Base-by-base conservation (phyloP, 1,140 invertebrate species). In the Mya arenaria region DNA sequence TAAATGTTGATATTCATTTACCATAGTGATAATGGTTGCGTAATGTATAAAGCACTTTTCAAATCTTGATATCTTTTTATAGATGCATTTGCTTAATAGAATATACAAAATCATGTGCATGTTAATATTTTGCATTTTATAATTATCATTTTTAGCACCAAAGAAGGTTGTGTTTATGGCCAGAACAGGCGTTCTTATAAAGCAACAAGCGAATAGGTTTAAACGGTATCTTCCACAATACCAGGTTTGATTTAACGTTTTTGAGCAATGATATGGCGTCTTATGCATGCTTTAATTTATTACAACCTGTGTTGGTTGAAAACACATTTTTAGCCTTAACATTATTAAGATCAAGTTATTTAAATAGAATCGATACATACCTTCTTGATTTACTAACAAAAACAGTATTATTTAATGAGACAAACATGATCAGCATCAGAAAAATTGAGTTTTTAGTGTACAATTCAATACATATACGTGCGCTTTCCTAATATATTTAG, bases 131-230 rank as follows among this genome's bases (percentile, higher is more conserved):
- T 15, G 15, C 19, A 32, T 13, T 28, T n/a, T 58, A 34, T 13
- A 4, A 15, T 4, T 1, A 37, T 58, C 25, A 39, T 73, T 28
- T 62, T 0, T 17, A 74, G 69, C 52, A 30, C 36, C 60, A 39
- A 37, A 58, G 23, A 86, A 86, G 74, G 86, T 89, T 5, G 86
- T 86, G 8, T 90, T 92, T 37, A 72, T 92, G 71, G 91, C 91
- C 1, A 86, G 85, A 30, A 92, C 88, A 23, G 87, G 88, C 2
- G 68, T 83, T n/a, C 85, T 93, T n/a, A 88, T 92, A 6, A 80
- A 86, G 17, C 92, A 93, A 73, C 92, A 93, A 62, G n/a, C n/a
- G n/a, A n/a, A n/a, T n/a, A n/a, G n/a, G n/a, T n/a, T n/a, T n/a
- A n/a, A n/a, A n/a, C n/a, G n/a, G n/a, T n/a, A n/a, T n/a, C n/a